Percentiles rank a stretch among this genome's conserved stretches.
Conservation (phyloP, 2,797 vertebrate genomes). For the Clarias laeviceps region DNA sequence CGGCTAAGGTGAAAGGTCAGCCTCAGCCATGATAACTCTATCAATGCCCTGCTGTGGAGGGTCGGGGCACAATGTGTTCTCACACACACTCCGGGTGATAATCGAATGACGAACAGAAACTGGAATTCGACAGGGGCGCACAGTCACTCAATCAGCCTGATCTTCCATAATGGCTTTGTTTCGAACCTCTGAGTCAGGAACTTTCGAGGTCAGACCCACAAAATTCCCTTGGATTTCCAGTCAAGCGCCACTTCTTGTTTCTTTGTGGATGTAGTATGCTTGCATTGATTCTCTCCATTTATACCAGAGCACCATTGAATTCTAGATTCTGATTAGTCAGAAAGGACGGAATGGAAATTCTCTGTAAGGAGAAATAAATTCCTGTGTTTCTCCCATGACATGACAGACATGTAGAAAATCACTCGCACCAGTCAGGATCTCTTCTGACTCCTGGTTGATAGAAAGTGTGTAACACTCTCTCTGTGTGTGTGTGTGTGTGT, state of each 20-base stretch:
- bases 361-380: neutral
- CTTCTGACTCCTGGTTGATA: neutral
- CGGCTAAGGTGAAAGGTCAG: conserved; percentile 47
- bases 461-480: neutral
- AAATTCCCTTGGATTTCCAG: neutral
- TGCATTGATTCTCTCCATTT: neutral
- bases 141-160: conserved; percentile 21
- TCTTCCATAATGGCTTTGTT: conserved; percentile 11
- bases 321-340: neutral
- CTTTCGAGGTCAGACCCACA: neutral
- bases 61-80: conserved; percentile 43
- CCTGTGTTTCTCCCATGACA: neutral
- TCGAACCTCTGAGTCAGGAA: neutral
- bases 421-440: neutral
- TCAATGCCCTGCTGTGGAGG: conserved; percentile 40
- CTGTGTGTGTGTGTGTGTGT: too few relatives aligned
- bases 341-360: too few relatives aligned
- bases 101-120: conserved; percentile 17
- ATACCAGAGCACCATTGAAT: neutral
- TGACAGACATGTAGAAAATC: neutral
- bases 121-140: conserved; percentile 32
- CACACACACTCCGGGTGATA: conserved; percentile 31
- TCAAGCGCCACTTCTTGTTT: neutral
- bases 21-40: conserved; percentile 51
- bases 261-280: neutral